Base-by-base conservation (phyloP, 2,797 vertebrate species). In the Onychomys torridus region DNA sequence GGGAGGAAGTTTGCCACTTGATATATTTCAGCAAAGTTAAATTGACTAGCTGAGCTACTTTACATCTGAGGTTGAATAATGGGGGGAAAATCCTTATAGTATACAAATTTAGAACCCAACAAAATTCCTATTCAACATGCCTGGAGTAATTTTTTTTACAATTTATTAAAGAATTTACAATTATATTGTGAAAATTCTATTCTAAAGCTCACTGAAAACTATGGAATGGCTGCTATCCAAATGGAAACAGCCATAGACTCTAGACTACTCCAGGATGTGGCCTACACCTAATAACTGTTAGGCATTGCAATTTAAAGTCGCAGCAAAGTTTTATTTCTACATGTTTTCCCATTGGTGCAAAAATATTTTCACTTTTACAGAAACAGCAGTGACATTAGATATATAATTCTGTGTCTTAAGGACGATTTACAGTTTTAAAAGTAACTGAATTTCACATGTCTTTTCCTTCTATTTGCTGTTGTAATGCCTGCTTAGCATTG, bases 271-370 rank as follows among this genome's bases (percentile, higher is more conserved):
- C 3, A 23, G 46, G 76, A 77, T 59, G 63, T 29, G 7, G 94
- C 52, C 34, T 73, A 76, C 16, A 79, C 49, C 43, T 85, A 91
- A 55, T 5, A 52, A 96, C 89, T 79, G 46, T 29, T 91, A 43
- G 40, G 29, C 88, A 93, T 1, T 95, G 32, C 27, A 91, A 91
- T 55, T 94, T 95, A 83, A 96, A 96, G 55, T 91, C 63, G 92
- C 73, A 90, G 34, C 85, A 77, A 88, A 94, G 63, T 63, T 94
- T 96, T 96, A 94, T 93, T 94, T 83, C 37, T 95, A 85, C 65
- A 94, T 23, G 37, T 88, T 90, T 92, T 87, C 86, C 63, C 61
- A 91, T 43, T 92, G 71, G 11, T 93, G 94, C n/a, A 92, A 91
- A 97, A 37, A 55, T 25, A 52, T n/a, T 67, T 90, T 57, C 63